Conservation (phyloP, 2,113 vertebrate genomes). For the Turdus rufiventris region DNA sequence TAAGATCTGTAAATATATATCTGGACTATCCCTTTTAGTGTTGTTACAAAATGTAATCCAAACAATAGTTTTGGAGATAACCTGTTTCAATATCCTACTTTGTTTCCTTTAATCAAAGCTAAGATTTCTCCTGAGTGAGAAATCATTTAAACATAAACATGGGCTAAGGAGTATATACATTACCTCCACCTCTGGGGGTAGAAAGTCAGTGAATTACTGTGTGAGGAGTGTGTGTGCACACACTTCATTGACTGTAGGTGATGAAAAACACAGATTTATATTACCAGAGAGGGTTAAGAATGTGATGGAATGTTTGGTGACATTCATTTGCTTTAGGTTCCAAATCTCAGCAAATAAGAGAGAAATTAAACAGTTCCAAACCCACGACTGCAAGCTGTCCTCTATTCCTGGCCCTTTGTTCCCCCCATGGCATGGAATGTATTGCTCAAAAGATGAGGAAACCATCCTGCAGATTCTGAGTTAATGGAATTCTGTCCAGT, state of each 20-base stretch:
- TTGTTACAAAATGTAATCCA: neutral
- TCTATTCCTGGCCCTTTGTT: neutral
- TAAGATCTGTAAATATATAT: neutral
- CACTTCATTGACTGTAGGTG: neutral
- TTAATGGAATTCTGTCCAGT: neutral
- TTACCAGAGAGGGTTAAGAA: neutral
- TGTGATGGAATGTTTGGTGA: neutral
- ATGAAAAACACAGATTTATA: neutral
- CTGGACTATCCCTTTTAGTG: neutral
- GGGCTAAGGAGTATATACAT: neutral
- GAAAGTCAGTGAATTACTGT: neutral
- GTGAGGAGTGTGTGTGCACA: neutral
- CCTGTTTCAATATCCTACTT: neutral
- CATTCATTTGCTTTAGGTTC: neutral
- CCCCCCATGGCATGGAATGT: neutral
- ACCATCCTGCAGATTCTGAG: neutral
- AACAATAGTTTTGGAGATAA: neutral
- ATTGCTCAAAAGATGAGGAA: neutral
- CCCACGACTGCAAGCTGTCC: neutral
- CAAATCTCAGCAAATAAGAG: neutral
- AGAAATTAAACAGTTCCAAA: neutral
- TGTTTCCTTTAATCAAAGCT: constrained; percentile 14
- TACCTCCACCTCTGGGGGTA: neutral
- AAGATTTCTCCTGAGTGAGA: constrained; percentile 2
- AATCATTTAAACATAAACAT: constrained; percentile 43